Conservation (phyloP, 2,797 vertebrate genomes). For the Philypnodon macrostomus region DNA sequence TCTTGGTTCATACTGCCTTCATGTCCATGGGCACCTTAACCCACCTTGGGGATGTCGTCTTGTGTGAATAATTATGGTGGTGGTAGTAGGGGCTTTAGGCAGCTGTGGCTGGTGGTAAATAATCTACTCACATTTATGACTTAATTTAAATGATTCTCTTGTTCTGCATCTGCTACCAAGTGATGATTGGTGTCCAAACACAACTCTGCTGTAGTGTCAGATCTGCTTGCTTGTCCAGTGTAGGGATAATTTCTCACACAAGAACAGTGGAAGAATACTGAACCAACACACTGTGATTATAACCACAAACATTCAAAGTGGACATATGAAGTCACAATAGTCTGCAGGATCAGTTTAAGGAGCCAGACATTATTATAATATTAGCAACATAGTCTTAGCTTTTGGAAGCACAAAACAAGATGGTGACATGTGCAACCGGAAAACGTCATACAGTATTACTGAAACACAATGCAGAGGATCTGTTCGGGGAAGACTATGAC, state of each 20-base stretch:
- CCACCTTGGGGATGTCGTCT: too few relatives aligned
- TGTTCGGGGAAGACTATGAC: slow-evolving; percentile 1
- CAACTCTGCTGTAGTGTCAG: slow-evolving; percentile 13
- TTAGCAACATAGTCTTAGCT: background rate
- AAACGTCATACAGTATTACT: background rate
- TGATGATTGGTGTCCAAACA: slow-evolving; percentile 3
- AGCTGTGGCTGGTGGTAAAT: too few relatives aligned
- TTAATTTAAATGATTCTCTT: slow-evolving; percentile 7
- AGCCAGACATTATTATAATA: slow-evolving; percentile 1
- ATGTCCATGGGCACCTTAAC: too few relatives aligned
- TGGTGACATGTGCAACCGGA: background rate
- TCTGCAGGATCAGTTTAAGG: slow-evolving; percentile 1
- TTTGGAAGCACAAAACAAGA: background rate
- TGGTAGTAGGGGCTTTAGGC: too few relatives aligned
- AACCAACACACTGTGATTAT: too few relatives aligned
- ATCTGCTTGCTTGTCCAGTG: slow-evolving; percentile 17
- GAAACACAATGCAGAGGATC: background rate
- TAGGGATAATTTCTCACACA: slow-evolving; percentile 6
- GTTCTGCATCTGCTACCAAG: slow-evolving; percentile 9
- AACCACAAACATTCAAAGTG: slow-evolving; percentile 2
- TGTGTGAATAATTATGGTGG: too few relatives aligned
- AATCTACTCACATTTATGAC: too few relatives aligned
- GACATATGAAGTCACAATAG: background rate
- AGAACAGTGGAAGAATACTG: background rate
- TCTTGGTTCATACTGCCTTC: too few relatives aligned